Conservation (phyloP, 1,140 invertebrate genomes). For the Cepaea nemoralis region DNA sequence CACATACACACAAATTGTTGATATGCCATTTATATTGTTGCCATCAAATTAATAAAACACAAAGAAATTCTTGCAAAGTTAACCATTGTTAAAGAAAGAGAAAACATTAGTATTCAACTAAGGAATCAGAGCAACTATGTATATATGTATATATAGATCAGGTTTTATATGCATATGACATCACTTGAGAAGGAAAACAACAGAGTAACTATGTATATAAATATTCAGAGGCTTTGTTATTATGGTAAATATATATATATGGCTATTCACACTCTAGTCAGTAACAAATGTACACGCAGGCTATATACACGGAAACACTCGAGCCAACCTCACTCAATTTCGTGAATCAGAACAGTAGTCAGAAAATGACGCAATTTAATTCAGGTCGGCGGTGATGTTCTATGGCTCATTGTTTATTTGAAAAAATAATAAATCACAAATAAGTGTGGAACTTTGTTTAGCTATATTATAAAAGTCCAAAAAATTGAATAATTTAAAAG, state of each 20-base stretch:
- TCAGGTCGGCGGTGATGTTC: no score
- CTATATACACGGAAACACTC: background rate
- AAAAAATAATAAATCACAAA: no score
- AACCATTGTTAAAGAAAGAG: background rate
- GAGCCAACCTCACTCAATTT: no score
- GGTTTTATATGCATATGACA: conserved; percentile 6
- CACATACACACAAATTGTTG: no score
- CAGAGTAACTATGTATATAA: conserved; percentile 16
- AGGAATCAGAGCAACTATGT: conserved; percentile 2
- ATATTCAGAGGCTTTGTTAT: background rate
- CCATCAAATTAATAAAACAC: background rate
- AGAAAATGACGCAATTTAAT: no score
- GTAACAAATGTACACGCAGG: background rate
- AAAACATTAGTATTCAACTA: conserved; percentile 3
- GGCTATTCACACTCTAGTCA: conserved; percentile 12
- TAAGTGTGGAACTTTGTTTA: no score
- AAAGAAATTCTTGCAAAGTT: background rate
- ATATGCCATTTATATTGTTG: background rate
- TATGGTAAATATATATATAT: conserved; percentile 14
- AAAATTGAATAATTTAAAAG: no score
- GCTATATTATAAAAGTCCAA: no score
- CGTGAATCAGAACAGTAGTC: no score
- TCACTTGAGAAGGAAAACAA: conserved; percentile 12
- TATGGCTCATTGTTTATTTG: no score
- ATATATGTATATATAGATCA: conserved; percentile 19